These are phyloP conservation scores for Hydrotaea cyrtoneurina DNA, from an alignment of 2,888 invertebrate species.

Conservation along the genomic window DNA sequence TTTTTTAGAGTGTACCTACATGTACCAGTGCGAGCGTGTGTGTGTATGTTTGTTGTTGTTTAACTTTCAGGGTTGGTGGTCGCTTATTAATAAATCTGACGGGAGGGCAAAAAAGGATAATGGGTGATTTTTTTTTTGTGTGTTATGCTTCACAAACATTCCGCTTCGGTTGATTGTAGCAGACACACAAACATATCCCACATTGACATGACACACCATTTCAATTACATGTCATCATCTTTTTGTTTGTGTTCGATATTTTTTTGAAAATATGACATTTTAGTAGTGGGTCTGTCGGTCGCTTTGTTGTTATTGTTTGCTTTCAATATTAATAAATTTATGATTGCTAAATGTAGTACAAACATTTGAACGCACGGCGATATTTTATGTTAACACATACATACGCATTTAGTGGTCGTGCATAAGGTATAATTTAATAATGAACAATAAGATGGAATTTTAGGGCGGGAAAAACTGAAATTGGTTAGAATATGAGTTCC, in stretches of 20 bases:
- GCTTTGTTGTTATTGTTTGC: slow-evolving; percentile 44
- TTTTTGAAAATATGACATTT: slow-evolving; percentile 63
- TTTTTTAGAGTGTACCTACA: not conserved
- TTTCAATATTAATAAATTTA: slow-evolving; percentile 68
- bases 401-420: slow-evolving; percentile 47
- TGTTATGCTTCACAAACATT: slow-evolving; percentile 65
- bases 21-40: not conserved
- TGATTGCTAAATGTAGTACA: slow-evolving; percentile 54
- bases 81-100: slow-evolving; percentile 54
- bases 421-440: slow-evolving; percentile 63
- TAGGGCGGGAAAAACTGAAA: slow-evolving; percentile 19
- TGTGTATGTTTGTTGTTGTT: slow-evolving; percentile 62
- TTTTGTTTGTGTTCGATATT: slow-evolving; percentile 39
- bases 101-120: slow-evolving; percentile 66
- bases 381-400: slow-evolving; percentile 20
- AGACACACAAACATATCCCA: slow-evolving; percentile 47
- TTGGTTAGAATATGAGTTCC: not conserved
- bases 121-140: slow-evolving; percentile 68
- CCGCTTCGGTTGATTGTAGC: slow-evolving; percentile 57
- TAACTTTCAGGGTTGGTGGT: slow-evolving; percentile 69
- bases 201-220: slow-evolving; percentile 58
- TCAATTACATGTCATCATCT: slow-evolving; percentile 66
- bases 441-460: slow-evolving; percentile 52
- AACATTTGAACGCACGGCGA: slow-evolving; percentile 29
- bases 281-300: slow-evolving; percentile 54